Conservation (phyloP, 1,140 invertebrate genomes). For the Hermetia illucens region DNA sequence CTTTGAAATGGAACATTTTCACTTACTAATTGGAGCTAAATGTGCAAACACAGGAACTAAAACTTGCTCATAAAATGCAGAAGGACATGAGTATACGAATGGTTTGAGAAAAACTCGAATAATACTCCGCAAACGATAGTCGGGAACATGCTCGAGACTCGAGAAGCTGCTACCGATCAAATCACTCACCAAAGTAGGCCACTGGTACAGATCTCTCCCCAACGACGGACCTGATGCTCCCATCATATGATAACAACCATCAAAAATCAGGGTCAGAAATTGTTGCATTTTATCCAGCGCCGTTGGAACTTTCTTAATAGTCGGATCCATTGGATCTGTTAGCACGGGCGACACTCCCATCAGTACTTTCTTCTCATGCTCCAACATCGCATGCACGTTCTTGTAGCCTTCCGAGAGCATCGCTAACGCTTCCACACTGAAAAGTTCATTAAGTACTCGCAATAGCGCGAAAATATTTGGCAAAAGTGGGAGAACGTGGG, state of each 20-base stretch:
- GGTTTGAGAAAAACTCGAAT: conserved; percentile 74
- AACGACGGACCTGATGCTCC: conserved; percentile 63
- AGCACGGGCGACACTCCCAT: conserved; percentile 39
- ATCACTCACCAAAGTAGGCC: conserved; percentile 44
- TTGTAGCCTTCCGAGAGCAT: conserved; percentile 50
- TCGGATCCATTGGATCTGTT: conserved; percentile 32
- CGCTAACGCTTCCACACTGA: conserved; percentile 47
- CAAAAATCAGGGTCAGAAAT: conserved; percentile 53
- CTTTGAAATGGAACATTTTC: conserved; percentile 4
- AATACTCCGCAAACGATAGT: conserved; percentile 66
- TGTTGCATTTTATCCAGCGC: conserved; percentile 67
- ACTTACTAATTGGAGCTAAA: conserved; percentile 60
- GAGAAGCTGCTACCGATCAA: conserved; percentile 51
- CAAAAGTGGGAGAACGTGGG: conserved; percentile 62
- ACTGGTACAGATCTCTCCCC: conserved; percentile 67
- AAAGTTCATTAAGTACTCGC: conserved; percentile 65
- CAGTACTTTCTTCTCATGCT: conserved; percentile 52
- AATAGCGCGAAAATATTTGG: conserved; percentile 60
- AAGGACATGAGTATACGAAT: conserved; percentile 71
- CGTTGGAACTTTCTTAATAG: conserved; percentile 32
- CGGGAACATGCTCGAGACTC: conserved; percentile 64
- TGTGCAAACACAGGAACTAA: conserved; percentile 62
- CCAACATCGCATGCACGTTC: conserved; percentile 51
- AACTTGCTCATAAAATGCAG: conserved; percentile 56
- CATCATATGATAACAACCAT: conserved; percentile 63